Conservation (phyloP, 2,113 vertebrate species). For the Haliaeetus leucogaster region DNA sequence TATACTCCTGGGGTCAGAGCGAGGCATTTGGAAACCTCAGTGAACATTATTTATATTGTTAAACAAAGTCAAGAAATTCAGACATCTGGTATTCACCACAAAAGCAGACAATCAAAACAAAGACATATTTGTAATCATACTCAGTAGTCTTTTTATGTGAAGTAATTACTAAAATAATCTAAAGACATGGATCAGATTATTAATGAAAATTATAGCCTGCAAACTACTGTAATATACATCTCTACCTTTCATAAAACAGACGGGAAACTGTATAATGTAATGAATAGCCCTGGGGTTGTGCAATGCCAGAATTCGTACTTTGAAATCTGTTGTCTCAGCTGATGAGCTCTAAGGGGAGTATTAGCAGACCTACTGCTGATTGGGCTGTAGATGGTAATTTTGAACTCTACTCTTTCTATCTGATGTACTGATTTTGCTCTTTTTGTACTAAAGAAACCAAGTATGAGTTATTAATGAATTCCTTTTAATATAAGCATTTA, state of each 20-base stretch:
- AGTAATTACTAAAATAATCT: constrained; percentile 56
- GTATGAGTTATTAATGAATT: neutral
- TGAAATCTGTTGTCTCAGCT: constrained; percentile 35
- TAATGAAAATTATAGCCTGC: neutral
- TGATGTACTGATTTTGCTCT: neutral
- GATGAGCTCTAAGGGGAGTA: constrained; percentile 42
- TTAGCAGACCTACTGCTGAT: neutral
- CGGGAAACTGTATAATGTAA: neutral
- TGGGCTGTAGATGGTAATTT: neutral
- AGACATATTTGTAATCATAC: constrained; percentile 32
- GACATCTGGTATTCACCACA: neutral
- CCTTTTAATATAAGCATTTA: neutral
- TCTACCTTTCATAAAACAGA: neutral
- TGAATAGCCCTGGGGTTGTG: constrained; percentile 38
- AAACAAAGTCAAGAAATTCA: constrained; percentile 32
- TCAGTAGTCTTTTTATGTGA: constrained; percentile 39
- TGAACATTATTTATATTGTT: neutral
- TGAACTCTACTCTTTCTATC: neutral
- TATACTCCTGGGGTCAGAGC: neutral
- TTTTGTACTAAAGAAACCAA: neutral
- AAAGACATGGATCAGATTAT: constrained; percentile 20
- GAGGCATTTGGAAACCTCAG: neutral
- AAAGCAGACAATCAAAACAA: constrained; percentile 27
- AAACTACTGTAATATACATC: neutral
- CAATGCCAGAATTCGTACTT: neutral